Base-by-base conservation (phyloP, 37 sponge, comb jelly and placozoan genomes). In the Axinella damicornis region DNA sequence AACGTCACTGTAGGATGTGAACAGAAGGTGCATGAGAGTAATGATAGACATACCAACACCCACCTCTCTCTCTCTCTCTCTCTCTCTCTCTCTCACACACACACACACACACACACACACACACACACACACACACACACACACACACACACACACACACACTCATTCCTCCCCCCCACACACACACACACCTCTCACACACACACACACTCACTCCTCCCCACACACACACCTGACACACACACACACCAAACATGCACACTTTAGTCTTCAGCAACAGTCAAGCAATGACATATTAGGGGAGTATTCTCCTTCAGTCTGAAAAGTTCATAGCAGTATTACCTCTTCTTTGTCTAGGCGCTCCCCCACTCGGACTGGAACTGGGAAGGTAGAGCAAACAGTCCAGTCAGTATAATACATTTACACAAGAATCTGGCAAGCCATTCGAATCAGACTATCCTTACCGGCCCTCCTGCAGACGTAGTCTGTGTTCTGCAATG, bases 91-190 rank as follows among this genome's bases (percentile, higher is more conserved):
- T n/a, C n/a, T n/a, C 46, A 63, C 63, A 31, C 39, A 74, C 58
- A 54, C 76, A 74, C 58, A 74, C 57, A 74, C 76, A 74, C 76
- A 57, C 58, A 54, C 31, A 53, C 76, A 74, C 76, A 74, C 76
- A 74, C 76, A 78, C 65, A 36, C 78, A 78, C 46, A 36, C 65
- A 62, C 78, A 62, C 78, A 62, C 78, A 78, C 78, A 78, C 78
- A 78, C 65, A 77, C 77, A 77, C 77, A 77, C 77, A 77, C 78
- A 73, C 73, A 73, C 73, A 73, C 24, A 21, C 24, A 53, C 52
- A 53, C 73, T 25, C 71, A 71, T 34, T 71, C 71, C 67, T 35
- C 67, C 24, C 53, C 24, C 80, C 32, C 76, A 27, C 35, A 75
- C 76, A 25, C 78, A 59, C 62, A 32, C 78, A 57, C 61, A 57